These are phyloP conservation scores for Xylota sylvarum DNA, from an alignment of 2,888 invertebrate species.

Conservation along the genomic window DNA sequence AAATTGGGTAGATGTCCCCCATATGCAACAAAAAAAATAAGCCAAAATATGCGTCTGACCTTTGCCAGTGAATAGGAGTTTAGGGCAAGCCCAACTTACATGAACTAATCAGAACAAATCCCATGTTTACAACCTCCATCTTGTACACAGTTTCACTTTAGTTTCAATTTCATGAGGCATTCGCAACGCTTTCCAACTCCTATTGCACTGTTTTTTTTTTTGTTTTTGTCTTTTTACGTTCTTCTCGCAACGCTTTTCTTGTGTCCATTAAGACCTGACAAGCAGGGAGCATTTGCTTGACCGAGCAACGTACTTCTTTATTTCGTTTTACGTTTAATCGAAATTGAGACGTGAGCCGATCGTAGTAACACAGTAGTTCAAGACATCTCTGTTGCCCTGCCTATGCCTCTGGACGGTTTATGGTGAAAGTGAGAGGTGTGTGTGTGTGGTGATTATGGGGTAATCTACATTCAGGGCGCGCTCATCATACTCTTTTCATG, in stretches of 20 bases:
- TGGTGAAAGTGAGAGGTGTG: conserved; percentile 65
- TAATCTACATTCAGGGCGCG: conserved; percentile 72
- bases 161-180: conserved; percentile 51
- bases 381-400: conserved; percentile 17
- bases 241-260: conserved; percentile 9
- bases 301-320: neutral
- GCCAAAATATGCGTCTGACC: neutral
- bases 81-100: conserved; percentile 13
- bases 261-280: conserved; percentile 31
- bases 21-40: neutral
- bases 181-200: conserved; percentile 64
- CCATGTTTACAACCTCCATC: conserved; percentile 29
- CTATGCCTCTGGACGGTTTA: neutral
- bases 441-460: conserved; percentile 45
- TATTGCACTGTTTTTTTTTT: conserved; percentile 32
- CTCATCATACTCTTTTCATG: conserved; percentile 27
- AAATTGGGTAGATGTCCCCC: conserved; percentile 14
- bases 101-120: conserved; percentile 55
- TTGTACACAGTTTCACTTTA: conserved; percentile 46
- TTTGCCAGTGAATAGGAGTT: conserved; percentile 31
- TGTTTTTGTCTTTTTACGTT: conserved; percentile 5
- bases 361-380: conserved; percentile 40
- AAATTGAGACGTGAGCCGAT: conserved; percentile 64
- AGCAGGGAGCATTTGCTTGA: conserved; percentile 46
- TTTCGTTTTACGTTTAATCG: conserved; percentile 41